These are phyloP conservation scores for Orbicella faveolata DNA, from an alignment of 64 coral and sea anemone genomes.

Conservation along the genomic window DNA sequence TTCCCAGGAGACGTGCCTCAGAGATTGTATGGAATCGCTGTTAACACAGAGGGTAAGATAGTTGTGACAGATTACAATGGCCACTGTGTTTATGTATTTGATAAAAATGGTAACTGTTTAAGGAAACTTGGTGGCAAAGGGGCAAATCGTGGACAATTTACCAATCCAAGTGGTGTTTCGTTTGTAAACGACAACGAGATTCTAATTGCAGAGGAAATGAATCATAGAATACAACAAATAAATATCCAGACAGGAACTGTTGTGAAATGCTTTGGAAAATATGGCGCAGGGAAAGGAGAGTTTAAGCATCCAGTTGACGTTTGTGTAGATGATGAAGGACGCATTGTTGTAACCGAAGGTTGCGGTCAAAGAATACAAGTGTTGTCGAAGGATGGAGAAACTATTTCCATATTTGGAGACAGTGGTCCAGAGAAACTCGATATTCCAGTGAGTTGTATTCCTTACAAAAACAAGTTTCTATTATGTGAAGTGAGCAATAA, in stretches of 20 bases:
- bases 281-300: conserved; percentile 37
- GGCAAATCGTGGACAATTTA: not conserved
- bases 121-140: conserved; percentile 7
- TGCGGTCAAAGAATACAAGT: conserved; percentile 29
- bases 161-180: conserved; percentile 28
- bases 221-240: conserved; percentile 49
- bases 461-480: conserved; percentile 5
- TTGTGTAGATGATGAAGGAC: conserved; percentile 31
- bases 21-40: not conserved
- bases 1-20: not conserved
- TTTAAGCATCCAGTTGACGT: conserved; percentile 35
- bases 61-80: not conserved
- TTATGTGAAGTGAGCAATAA: conserved; percentile 7
- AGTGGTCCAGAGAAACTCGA: not conserved
- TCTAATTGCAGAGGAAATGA: conserved; percentile 20
- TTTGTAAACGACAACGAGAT: conserved; percentile 33
- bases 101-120: conserved; percentile 11
- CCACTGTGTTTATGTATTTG: conserved; percentile 11
- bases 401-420: conserved; percentile 5
- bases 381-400: conserved; percentile 14
- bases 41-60: conserved; percentile 4
- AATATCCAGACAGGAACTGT: conserved; percentile 40
- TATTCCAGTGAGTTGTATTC: not conserved
- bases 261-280: conserved; percentile 27
- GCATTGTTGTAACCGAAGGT: conserved; percentile 45